These are phyloP conservation scores for Agrilus biguttatus DNA, from an alignment of 2,888 invertebrate species.

Conservation along the genomic window DNA sequence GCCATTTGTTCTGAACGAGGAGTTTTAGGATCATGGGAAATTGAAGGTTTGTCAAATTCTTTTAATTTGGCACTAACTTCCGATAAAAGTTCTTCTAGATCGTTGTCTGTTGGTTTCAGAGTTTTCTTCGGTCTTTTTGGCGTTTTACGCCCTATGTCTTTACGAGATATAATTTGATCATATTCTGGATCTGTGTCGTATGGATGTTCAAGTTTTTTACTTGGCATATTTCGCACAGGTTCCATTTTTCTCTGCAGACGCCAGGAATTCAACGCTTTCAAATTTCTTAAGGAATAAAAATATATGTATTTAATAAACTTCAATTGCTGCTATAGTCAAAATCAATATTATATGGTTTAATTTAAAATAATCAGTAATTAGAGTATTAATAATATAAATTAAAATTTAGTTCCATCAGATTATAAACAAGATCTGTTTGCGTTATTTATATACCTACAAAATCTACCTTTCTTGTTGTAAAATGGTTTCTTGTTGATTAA, in stretches of 20 bases:
- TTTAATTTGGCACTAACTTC: slow-evolving; percentile 19
- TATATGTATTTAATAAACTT: neutral
- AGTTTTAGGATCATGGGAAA: slow-evolving; percentile 23
- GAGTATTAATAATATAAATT: neutral
- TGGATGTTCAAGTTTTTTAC: slow-evolving; percentile 20
- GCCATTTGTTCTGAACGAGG: slow-evolving; percentile 40
- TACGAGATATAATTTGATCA: slow-evolving; percentile 35
- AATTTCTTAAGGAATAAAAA: slow-evolving; percentile 22
- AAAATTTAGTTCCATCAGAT: too few relatives aligned
- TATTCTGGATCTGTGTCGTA: slow-evolving; percentile 44
- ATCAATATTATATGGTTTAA: too few relatives aligned
- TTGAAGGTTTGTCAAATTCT: neutral
- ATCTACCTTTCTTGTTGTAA: slow-evolving; percentile 47
- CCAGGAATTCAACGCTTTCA: slow-evolving; percentile 39
- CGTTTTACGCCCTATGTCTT: slow-evolving; percentile 13
- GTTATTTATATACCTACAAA: neutral
- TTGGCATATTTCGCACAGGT: slow-evolving; percentile 5
- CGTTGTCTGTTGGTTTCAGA: slow-evolving; percentile 30
- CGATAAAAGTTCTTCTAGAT: slow-evolving; percentile 27
- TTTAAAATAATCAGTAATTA: too few relatives aligned
- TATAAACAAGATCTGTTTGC: too few relatives aligned
- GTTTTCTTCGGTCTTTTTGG: neutral
- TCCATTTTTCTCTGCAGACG: slow-evolving; percentile 25
- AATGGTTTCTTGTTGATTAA: slow-evolving; percentile 38
- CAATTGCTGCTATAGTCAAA: too few relatives aligned